These are phyloP conservation scores for Drosophila lacteicornis DNA, from an alignment of 1,140 invertebrate species.

Conservation along the genomic window DNA sequence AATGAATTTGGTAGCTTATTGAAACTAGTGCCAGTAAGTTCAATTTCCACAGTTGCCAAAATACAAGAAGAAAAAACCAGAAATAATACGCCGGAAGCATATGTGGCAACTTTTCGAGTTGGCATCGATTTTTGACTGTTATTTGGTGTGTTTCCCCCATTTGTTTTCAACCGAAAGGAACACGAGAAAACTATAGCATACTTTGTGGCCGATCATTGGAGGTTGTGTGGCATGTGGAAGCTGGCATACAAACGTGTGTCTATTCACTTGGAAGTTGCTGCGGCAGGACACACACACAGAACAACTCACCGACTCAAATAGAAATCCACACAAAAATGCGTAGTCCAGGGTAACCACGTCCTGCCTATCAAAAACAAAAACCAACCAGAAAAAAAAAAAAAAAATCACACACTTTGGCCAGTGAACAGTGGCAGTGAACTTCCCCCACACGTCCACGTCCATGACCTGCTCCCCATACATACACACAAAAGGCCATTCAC, in stretches of 20 bases:
- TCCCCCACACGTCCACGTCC: background rate
- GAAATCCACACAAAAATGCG: constrained; percentile 58
- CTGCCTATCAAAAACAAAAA: constrained; percentile 12
- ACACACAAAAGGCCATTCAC: constrained; percentile 34
- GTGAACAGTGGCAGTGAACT: constrained; percentile 35
- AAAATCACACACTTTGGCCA: constrained; percentile 18
- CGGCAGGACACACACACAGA: constrained; percentile 43
- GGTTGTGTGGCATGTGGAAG: constrained; percentile 3
- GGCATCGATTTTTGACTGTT: constrained; percentile 48
- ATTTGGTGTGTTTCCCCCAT: constrained; percentile 18
- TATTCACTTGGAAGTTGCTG: constrained; percentile 69
- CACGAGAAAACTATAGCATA: constrained; percentile 58
- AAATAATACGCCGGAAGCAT: constrained; percentile 41
- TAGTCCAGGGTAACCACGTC: constrained; percentile 24
- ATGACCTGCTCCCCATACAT: constrained; percentile 8
- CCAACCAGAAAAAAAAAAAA: constrained; percentile 3
- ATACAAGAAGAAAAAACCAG: background rate
- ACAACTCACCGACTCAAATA: constrained; percentile 23
- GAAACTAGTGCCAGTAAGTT: constrained; percentile 30
- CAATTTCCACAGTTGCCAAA: constrained; percentile 30
- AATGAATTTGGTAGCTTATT: constrained; percentile 32
- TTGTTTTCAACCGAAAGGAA: constrained; percentile 34
- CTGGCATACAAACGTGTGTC: constrained; percentile 17
- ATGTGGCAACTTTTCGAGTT: constrained; percentile 53
- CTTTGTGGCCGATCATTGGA: constrained; percentile 68